A percentile compares a stretch with the other conserved stretches of the same genome.
Evolutionary conservation across 2,113 vertebrate species (phyloP).

Genomic region (Anthoscopus minutus): DNA sequence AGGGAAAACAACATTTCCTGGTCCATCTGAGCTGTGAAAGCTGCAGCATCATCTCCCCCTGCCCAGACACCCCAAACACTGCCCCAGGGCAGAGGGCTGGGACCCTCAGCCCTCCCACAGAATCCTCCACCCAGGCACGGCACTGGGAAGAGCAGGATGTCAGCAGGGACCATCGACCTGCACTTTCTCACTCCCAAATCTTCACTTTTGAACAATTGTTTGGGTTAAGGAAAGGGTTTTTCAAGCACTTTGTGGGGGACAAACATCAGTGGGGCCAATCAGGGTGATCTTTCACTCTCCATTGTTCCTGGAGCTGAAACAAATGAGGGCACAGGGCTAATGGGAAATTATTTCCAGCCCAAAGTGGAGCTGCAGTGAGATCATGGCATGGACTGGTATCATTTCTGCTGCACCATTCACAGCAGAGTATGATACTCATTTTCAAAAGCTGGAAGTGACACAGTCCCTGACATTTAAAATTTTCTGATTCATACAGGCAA

Average conservation of each 20-base stretch:
- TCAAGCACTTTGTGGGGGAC: not conserved
- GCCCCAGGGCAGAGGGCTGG: not conserved
- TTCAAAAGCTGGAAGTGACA: not conserved
- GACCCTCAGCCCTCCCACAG: not conserved
- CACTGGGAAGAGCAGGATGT: not conserved
- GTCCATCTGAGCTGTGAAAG: not conserved
- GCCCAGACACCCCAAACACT: not conserved
- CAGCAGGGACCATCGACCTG: fast-evolving
- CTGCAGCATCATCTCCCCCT: not conserved
- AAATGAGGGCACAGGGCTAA: not conserved
- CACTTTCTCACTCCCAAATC: fast-evolving
- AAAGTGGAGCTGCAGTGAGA: not conserved
- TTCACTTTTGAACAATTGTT: fast-evolving
- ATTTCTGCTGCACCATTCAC: not conserved
- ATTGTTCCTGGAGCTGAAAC: not conserved
- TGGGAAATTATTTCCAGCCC: not conserved
- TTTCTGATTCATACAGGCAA: not conserved
- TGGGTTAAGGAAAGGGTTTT: not conserved
- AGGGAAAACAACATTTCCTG: not conserved
- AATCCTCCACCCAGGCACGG: fast-evolving
- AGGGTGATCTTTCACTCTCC: not conserved
- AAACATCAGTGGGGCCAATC: not conserved
- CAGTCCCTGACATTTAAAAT: not conserved
- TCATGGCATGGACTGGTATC: not conserved
- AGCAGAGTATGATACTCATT: not conserved